Evolutionary conservation across 2,113 vertebrate genomes (phyloP).

Genomic region (Hydrochoerus hydrochaeris): DNA sequence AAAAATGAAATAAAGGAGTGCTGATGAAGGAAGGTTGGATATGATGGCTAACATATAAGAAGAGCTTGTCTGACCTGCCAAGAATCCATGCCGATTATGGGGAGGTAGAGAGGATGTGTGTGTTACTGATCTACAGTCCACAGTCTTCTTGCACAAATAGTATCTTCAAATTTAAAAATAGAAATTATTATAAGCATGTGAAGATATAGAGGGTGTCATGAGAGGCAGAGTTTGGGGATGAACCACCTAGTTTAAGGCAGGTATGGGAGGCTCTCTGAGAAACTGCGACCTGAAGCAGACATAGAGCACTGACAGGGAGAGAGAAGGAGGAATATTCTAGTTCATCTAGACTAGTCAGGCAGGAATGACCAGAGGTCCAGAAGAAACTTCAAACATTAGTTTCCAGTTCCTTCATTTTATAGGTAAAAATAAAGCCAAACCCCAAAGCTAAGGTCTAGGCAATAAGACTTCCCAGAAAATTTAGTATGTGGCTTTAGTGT

Average conservation of each 20-base stretch:
- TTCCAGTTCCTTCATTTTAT: not conserved
- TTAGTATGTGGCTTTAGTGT: not conserved
- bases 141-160: not conserved
- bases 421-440: not conserved
- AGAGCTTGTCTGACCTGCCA: not conserved
- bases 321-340: not conserved
- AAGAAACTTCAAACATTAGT: not conserved
- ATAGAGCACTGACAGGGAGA: not conserved
- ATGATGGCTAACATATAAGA: not conserved
- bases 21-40: not conserved
- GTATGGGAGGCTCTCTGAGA: not conserved
- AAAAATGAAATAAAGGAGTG: not conserved
- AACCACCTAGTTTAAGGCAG: not conserved
- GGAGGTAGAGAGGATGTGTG: not conserved
- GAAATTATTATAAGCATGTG: not conserved
- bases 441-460: not conserved
- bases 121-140: not conserved
- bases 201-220: not conserved
- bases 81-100: not conserved
- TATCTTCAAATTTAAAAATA: not conserved
- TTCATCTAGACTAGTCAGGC: not conserved
- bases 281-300: not conserved
- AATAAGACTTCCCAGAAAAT: not conserved
- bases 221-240: accelerated
- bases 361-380: not conserved